Percentiles rank a stretch among this genome's conserved stretches.
phyloP scores from a whole-genome alignment of 1,140 invertebrate genomes.

The Oncopodura yosiiana region DNA sequence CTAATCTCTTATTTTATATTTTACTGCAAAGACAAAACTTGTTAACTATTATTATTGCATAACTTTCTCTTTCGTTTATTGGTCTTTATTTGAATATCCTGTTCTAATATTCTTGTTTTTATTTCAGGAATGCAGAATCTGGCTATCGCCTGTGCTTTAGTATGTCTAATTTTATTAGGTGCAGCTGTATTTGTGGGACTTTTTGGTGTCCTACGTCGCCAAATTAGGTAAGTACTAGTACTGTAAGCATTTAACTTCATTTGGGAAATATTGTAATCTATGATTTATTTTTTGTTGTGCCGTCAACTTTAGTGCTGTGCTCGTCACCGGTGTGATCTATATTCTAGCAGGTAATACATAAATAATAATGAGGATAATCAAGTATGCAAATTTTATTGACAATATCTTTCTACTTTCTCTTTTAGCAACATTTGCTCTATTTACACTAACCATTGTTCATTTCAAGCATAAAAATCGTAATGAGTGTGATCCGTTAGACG shows the following conservation, averaged over 20 bases:
- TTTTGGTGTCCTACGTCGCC: constrained; percentile 72
- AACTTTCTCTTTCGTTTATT: too few relatives aligned
- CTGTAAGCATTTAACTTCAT: too few relatives aligned
- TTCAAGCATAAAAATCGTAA: constrained; percentile 66
- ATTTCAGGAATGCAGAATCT: constrained; percentile 81
- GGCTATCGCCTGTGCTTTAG: constrained; percentile 79
- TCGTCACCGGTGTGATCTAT: constrained; percentile 86
- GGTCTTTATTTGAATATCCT: too few relatives aligned
- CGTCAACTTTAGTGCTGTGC: constrained; percentile 69
- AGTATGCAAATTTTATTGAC: too few relatives aligned
- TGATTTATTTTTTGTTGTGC: neutral
- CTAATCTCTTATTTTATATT: too few relatives aligned
- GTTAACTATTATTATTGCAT: too few relatives aligned
- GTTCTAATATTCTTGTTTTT: constrained; percentile 6
- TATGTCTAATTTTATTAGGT: constrained; percentile 73
- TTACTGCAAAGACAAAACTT: too few relatives aligned
- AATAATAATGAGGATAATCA: too few relatives aligned
- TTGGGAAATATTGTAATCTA: neutral
- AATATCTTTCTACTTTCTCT: constrained; percentile 50
- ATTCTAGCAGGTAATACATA: constrained; percentile 73
- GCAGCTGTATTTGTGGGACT: constrained; percentile 69
- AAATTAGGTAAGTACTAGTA: constrained; percentile 51
- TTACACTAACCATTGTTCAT: constrained; percentile 79
- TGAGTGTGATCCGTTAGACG: constrained; percentile 38
- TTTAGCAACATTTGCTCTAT: constrained; percentile 76